A percentile compares a stretch with the other conserved stretches of the same genome.
Evolutionary conservation across 2,797 vertebrate genomes (phyloP).

Genomic region (Tamandua tetradactyla): DNA sequence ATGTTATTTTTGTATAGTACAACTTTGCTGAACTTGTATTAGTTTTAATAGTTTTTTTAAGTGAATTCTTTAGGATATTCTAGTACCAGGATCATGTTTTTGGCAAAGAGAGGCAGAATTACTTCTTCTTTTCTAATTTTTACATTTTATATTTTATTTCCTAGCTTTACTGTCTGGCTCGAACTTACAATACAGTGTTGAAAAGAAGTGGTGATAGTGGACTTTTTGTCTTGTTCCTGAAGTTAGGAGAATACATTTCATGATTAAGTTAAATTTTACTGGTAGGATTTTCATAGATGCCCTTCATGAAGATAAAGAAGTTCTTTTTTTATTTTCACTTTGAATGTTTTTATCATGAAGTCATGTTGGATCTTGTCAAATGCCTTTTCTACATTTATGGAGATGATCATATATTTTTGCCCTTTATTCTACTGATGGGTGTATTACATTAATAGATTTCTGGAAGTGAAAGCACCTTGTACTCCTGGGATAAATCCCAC

Average conservation of each 20-base stretch:
- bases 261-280: not conserved
- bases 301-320: not conserved
- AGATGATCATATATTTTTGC: no score
- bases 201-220: not conserved
- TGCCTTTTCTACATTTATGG: no score
- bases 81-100: not conserved
- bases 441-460: no score
- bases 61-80: not conserved
- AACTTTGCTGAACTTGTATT: not conserved
- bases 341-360: no score
- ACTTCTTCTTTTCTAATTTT: not conserved
- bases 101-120: not conserved
- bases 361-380: no score
- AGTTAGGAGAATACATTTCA: not conserved
- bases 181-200: not conserved
- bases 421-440: no score
- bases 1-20: not conserved
- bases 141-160: not conserved
- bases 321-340: not conserved
- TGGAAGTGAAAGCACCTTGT: no score
- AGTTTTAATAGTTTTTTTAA: not conserved
- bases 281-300: no score
- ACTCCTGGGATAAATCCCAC: no score
- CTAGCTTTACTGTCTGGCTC: not conserved
- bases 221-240: not conserved